Conservation (phyloP, 2,797 vertebrate species). For the Tinamus major region DNA sequence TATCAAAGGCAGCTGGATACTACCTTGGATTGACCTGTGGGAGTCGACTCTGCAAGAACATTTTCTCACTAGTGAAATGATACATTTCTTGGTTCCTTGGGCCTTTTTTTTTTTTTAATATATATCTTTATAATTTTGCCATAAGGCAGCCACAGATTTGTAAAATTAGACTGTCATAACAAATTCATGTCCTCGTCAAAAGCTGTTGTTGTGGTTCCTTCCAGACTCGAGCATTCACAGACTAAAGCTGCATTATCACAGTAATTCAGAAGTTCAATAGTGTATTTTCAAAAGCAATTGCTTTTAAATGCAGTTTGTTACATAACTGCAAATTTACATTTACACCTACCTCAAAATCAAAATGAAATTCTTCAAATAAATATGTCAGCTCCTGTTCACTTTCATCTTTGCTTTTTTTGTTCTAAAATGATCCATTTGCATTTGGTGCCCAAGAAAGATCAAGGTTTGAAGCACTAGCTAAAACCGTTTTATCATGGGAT, state of each 20-base stretch:
- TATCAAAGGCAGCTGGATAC: not conserved
- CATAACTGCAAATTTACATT: slow-evolving; percentile 50
- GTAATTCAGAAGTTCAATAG: slow-evolving; percentile 64
- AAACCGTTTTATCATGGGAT: not conserved
- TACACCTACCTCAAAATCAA: slow-evolving; percentile 35
- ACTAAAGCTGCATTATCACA: slow-evolving; percentile 50
- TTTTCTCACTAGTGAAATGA: slow-evolving; percentile 29
- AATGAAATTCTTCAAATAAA: slow-evolving; percentile 58
- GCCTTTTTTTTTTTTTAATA: slow-evolving; percentile 7
- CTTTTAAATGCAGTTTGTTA: slow-evolving; percentile 64
- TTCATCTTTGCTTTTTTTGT: not conserved
- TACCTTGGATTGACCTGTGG: slow-evolving; percentile 47
- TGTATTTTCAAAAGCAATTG: slow-evolving; percentile 64
- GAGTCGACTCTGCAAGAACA: not conserved
- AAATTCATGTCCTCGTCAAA: slow-evolving; percentile 75
- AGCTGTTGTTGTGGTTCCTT: slow-evolving; percentile 53
- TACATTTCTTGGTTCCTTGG: slow-evolving; percentile 5
- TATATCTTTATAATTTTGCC: slow-evolving; percentile 59
- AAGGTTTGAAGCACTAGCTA: not conserved
- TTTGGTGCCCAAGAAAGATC: not conserved
- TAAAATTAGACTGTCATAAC: slow-evolving; percentile 75
- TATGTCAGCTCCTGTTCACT: not conserved
- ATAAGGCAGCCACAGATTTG: slow-evolving; percentile 65
- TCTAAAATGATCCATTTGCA: not conserved
- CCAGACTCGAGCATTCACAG: slow-evolving; percentile 46